A percentile compares a stretch with the other conserved stretches of the same genome.
Evolutionary conservation across 2,797 vertebrate genomes (phyloP).

Genomic region (Microctenopoma stevenorrisi): DNA sequence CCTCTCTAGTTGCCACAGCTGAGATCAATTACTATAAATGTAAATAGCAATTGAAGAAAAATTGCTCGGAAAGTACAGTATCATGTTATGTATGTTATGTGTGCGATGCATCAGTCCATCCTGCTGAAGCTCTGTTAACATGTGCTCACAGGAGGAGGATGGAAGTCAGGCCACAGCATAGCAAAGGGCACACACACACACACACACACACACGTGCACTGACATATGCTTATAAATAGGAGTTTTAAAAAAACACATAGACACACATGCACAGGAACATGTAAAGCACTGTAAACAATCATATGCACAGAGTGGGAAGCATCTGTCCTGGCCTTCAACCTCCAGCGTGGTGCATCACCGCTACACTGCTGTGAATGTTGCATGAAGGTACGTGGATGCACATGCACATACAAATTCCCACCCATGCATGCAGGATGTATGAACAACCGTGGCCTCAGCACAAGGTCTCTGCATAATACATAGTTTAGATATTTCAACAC

Average conservation of each 20-base stretch:
- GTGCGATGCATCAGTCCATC: not conserved
- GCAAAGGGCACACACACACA: constrained; percentile 1
- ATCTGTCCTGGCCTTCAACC: constrained; percentile 70
- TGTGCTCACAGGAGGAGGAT: constrained; percentile 16
- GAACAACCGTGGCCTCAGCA: not conserved
- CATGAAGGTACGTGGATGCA: constrained; percentile 27
- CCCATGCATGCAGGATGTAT: not conserved
- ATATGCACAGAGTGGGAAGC: constrained; percentile 10
- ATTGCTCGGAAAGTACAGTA: no score
- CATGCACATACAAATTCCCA: constrained; percentile 1
- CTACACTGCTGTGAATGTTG: constrained; percentile 15
- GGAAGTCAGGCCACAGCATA: constrained; percentile 26
- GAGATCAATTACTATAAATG: no score
- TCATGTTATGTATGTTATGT: no score
- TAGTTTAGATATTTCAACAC: not conserved
- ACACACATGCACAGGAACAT: no score
- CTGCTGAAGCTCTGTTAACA: constrained; percentile 2
- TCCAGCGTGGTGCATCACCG: constrained; percentile 42
- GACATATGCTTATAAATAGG: no score
- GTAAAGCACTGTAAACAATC: not conserved
- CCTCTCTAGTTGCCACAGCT: not conserved
- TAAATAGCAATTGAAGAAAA: no score
- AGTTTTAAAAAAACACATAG: not conserved
- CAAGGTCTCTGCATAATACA: constrained; percentile 11
- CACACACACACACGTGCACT: constrained; percentile 1